Evolutionary conservation across 2,888 invertebrate genomes (phyloP).

Genomic region (Pristionchus japonicus): DNA sequence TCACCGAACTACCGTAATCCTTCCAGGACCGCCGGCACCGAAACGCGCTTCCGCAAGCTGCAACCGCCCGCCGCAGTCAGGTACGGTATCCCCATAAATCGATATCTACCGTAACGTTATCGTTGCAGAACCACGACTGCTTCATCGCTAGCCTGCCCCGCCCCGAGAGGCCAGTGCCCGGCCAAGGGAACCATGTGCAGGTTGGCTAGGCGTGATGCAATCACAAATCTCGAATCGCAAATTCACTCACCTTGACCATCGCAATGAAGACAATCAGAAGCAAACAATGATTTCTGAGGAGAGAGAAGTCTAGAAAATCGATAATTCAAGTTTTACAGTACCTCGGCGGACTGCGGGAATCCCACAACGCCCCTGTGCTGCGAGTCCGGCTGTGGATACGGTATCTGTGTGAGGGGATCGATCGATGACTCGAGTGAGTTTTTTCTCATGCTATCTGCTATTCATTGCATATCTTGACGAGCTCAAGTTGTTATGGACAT

Average conservation of each 20-base stretch:
- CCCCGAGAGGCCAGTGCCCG: not conserved
- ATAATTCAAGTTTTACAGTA: constrained; percentile 15
- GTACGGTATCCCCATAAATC: not conserved
- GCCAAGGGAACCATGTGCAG: constrained; percentile 34
- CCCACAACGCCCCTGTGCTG: constrained; percentile 23
- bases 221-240: too few relatives aligned
- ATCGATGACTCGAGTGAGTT: constrained; percentile 30
- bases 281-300: too few relatives aligned
- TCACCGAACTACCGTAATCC: not conserved
- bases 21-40: not conserved
- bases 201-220: too few relatives aligned
- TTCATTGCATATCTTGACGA: too few relatives aligned
- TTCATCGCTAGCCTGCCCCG: not conserved
- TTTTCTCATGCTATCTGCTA: not conserved
- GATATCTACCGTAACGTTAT: not conserved
- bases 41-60: constrained; percentile 34
- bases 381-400: constrained; percentile 39
- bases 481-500: too few relatives aligned
- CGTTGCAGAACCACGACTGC: not conserved
- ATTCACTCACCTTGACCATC: too few relatives aligned
- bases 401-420: constrained; percentile 2
- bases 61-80: not conserved
- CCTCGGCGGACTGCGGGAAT: constrained; percentile 30
- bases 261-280: too few relatives aligned
- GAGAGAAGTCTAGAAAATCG: too few relatives aligned